Conservation (phyloP, 2,113 vertebrate genomes). For the Sprattus sprattus region DNA sequence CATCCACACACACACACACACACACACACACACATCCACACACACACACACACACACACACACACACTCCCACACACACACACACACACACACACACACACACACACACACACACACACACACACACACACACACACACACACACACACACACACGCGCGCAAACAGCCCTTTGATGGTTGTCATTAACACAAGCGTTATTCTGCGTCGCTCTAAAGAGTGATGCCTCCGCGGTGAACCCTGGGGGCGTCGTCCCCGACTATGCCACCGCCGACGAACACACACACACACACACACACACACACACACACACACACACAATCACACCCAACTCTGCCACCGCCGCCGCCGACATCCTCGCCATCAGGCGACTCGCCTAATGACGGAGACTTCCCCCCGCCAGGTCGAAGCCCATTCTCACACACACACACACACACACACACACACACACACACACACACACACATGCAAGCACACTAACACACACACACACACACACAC, state of each 20-base stretch:
- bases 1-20: too few relatives aligned
- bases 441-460: too few relatives aligned
- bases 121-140: slow-evolving; percentile 25
- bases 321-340: too few relatives aligned
- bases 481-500: too few relatives aligned
- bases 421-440: too few relatives aligned
- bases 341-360: slow-evolving; percentile 37
- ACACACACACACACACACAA: too few relatives aligned
- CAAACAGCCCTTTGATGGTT: slow-evolving; percentile 45
- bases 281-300: too few relatives aligned
- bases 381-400: slow-evolving; percentile 68
- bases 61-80: too few relatives aligned
- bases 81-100: slow-evolving; percentile 1
- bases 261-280: slow-evolving; percentile 37
- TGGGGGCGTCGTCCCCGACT: slow-evolving; percentile 71
- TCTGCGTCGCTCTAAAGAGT: not conserved
- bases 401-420: slow-evolving; percentile 72
- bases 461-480: too few relatives aligned
- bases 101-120: slow-evolving; percentile 34
- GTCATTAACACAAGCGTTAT: slow-evolving; percentile 40
- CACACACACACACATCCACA: too few relatives aligned
- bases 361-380: slow-evolving; percentile 80
- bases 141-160: slow-evolving; percentile 13
- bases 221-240: slow-evolving; percentile 36
- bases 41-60: not conserved